A percentile compares a stretch with the other conserved stretches of the same genome.
Evolutionary conservation across 2,113 vertebrate genomes (phyloP).

Genomic region (Callopanchax toddi): DNA sequence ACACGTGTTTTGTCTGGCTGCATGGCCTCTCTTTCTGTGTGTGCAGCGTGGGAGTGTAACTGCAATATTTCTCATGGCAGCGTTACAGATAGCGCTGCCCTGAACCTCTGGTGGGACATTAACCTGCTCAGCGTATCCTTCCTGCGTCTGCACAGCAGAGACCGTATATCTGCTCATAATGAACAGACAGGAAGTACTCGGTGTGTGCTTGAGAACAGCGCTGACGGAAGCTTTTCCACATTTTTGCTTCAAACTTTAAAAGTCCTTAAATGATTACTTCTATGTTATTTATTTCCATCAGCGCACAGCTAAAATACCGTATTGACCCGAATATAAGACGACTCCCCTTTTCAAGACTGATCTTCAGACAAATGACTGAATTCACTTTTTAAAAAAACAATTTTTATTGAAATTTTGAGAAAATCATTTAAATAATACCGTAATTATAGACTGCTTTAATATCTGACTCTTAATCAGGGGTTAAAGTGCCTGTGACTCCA

Average conservation of each 20-base stretch:
- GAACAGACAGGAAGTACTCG: conserved; percentile 59
- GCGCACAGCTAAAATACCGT: background rate
- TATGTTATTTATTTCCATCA: background rate
- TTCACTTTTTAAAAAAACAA: too few species aligned
- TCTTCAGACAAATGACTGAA: too few species aligned
- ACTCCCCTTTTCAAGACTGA: too few species aligned
- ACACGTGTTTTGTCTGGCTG: conserved; percentile 56
- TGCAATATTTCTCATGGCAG: conserved; percentile 63
- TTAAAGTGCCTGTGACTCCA: too few species aligned
- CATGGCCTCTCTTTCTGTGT: conserved; percentile 1
- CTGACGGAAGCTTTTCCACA: conserved; percentile 18
- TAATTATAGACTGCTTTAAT: too few species aligned
- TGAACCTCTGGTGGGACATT: conserved; percentile 66
- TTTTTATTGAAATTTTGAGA: too few species aligned
- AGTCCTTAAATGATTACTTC: background rate
- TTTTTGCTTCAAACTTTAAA: background rate
- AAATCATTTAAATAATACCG: too few species aligned
- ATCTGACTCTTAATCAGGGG: too few species aligned
- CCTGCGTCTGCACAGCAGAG: conserved; percentile 56
- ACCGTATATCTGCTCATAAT: conserved; percentile 51
- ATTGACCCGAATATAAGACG: too few species aligned
- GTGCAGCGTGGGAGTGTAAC: conserved; percentile 49
- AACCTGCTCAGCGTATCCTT: conserved; percentile 66
- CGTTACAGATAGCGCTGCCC: conserved; percentile 28
- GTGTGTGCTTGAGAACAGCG: conserved; percentile 19